Conservation (phyloP, 2,113 vertebrate genomes). For the Athene noctua region DNA sequence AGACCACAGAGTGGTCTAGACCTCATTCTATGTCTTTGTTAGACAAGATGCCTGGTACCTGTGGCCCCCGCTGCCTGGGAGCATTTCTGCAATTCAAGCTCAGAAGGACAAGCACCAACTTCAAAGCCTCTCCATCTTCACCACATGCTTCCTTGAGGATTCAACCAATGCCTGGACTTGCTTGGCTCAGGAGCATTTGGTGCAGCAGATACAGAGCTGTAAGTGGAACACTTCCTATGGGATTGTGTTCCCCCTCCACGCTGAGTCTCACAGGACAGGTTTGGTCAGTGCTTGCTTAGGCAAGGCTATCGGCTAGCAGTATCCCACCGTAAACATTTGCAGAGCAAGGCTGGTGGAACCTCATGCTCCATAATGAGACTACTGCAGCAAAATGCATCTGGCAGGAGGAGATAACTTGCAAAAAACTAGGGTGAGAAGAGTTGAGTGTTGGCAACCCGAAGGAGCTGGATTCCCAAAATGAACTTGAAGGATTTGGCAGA, state of each 20-base stretch:
- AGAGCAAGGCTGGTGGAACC: neutral
- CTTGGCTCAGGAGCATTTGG: neutral
- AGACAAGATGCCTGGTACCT: neutral
- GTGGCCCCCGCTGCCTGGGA: neutral
- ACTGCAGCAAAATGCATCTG: neutral
- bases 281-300: neutral
- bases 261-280: neutral
- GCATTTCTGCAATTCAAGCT: neutral
- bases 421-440: neutral
- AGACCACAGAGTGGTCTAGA: neutral
- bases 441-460: neutral
- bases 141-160: neutral
- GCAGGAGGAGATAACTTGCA: neutral
- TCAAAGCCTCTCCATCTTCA: neutral
- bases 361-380: rapidly evolving
- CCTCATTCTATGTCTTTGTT: neutral
- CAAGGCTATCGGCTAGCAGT: neutral
- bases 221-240: neutral
- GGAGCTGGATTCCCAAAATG: neutral
- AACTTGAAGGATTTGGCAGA: slow-evolving; percentile 43
- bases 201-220: neutral
- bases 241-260: neutral
- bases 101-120: neutral
- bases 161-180: neutral
- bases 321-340: neutral